phyloP scores from a whole-genome alignment of 2,888 invertebrate species.

The Eristalis arbustorum region DNA sequence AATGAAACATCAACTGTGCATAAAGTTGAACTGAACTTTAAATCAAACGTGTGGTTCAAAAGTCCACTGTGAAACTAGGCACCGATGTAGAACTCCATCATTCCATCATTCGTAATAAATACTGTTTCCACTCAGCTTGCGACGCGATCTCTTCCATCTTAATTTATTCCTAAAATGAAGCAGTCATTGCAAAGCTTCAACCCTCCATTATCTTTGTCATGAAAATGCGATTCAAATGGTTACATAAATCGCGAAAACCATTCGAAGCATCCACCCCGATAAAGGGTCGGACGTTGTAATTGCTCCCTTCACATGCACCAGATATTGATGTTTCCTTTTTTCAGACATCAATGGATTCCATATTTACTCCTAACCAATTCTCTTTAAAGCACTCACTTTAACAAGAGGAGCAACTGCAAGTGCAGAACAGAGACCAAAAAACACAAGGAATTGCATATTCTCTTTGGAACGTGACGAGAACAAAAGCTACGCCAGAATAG shows the following conservation, averaged over 20 bases:
- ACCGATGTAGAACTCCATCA: no score
- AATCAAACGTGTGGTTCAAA: no score
- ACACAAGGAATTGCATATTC: slow-evolving; percentile 49
- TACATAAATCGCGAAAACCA: not conserved
- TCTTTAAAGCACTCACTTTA: not conserved
- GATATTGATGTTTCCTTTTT: not conserved
- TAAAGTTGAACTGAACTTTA: no score
- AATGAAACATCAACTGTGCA: no score
- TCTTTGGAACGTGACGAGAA: slow-evolving; percentile 49
- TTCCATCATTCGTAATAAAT: no score
- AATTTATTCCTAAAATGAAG: no score
- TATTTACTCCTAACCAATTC: not conserved
- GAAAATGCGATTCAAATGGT: no score
- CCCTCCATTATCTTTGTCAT: no score
- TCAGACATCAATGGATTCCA: not conserved
- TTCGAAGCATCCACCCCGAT: not conserved
- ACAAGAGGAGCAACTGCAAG: not conserved
- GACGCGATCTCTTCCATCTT: no score
- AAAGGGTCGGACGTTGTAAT: not conserved
- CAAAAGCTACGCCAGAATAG: slow-evolving; percentile 49
- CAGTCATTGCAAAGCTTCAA: no score
- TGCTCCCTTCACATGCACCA: not conserved
- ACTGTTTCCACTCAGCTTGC: no score
- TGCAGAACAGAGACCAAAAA: not conserved
- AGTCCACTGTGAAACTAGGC: no score